Evolutionary conservation across 2,797 vertebrate genomes (phyloP), one percentile per base, ranked within the genome.

Genomic region (Prionace glauca): DNA sequence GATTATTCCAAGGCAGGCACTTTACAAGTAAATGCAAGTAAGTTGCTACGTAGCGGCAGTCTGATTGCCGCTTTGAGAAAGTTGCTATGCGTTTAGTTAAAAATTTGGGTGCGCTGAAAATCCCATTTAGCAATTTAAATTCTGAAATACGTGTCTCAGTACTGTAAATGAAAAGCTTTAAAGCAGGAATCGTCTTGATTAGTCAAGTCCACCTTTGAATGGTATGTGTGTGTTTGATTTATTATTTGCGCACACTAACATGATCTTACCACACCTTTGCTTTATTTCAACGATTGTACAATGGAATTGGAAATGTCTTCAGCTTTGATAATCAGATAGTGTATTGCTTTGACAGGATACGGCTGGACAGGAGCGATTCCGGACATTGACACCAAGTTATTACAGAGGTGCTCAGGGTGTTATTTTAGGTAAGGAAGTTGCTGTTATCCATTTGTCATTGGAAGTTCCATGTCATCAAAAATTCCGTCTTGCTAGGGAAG

Each of bases 331-430:
- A 12, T n/a, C 22, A 22, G 62, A 92, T 69, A 67, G 26, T 69
- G 7, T 45, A 11, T 41, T 69, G n/a, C n/a, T 41, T 41, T 69
- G 45, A 1, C 12, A 97, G 97, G 97, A 97, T 50, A 97, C 97
- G 45, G 97, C 96, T 90, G 97, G 97, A 95, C 97, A 97, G 81
- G 97, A 97, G 22, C 90, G 96, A 26, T 97, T 97, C 84, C 96
- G 96, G 93, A 79, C 96, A 0, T 60, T 97, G 90, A 97, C 96
- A 69, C 96, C 96, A 84, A 96, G 96, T 95, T 97, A 97, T 24
- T 97, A 97, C 96, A 77, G 96, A 96, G 97, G 96, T 71, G 96
- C 96, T 96, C 97, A 97, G 96, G 97, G 97, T 62, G 88, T 97
- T 96, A 96, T 97, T 96, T 96, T 97, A 96, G 97, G 96, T 97